Conservation (phyloP, 2,888 invertebrate species). For the Steromphala cineraria region DNA sequence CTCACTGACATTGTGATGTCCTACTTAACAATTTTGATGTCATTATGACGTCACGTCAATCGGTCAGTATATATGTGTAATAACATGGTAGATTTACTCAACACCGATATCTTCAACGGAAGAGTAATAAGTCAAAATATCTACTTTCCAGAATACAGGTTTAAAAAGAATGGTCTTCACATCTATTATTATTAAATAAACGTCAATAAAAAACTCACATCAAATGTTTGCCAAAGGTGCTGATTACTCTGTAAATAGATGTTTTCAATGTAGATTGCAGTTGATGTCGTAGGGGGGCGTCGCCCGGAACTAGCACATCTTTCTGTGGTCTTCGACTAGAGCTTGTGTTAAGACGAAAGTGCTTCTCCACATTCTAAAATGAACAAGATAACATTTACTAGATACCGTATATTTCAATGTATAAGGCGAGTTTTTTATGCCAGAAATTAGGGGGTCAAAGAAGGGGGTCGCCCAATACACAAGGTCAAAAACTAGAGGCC, state of each 20-base stretch:
- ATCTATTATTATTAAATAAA: too few relatives aligned
- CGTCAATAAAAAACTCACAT: conserved; percentile 50
- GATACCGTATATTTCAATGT: too few relatives aligned
- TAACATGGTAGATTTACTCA: too few relatives aligned
- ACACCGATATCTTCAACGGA: too few relatives aligned
- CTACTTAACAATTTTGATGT: too few relatives aligned
- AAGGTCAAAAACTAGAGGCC: too few relatives aligned
- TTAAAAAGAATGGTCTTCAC: background rate
- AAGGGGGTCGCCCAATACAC: too few relatives aligned
- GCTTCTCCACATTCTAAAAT: conserved; percentile 69
- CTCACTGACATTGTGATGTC: too few relatives aligned
- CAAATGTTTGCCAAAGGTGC: conserved; percentile 65
- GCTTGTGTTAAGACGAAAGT: conserved; percentile 66
- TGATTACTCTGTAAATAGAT: conserved; percentile 67
- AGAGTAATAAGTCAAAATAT: background rate
- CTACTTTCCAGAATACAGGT: background rate
- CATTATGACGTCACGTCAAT: too few relatives aligned
- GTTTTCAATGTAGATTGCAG: conserved; percentile 61
- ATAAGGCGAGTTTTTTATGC: too few relatives aligned
- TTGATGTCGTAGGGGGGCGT: conserved; percentile 49
- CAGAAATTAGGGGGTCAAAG: too few relatives aligned
- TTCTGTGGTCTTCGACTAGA: conserved; percentile 48
- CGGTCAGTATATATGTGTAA: too few relatives aligned
- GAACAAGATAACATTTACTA: background rate
- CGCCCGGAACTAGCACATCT: conserved; percentile 33